Conservation (phyloP, 2,113 vertebrate genomes). For the Balaenoptera acutorostrata region DNA sequence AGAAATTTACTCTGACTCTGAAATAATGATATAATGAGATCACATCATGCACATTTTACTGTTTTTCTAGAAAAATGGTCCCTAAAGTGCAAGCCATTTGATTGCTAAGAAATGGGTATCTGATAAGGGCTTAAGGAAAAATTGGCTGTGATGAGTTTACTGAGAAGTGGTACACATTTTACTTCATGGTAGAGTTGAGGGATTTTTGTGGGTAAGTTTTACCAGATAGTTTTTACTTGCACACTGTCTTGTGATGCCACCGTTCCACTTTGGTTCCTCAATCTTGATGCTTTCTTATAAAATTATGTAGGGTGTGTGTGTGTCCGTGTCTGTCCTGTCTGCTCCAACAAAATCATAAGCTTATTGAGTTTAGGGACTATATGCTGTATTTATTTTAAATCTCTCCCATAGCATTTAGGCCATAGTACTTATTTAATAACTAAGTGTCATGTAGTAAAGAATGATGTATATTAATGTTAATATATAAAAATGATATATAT, state of each 20-base stretch:
- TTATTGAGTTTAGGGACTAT: background rate
- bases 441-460: background rate
- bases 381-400: background rate
- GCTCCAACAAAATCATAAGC: background rate
- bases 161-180: background rate
- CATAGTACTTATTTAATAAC: constrained; percentile 25
- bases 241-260: background rate
- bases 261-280: background rate
- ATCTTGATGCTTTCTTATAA: background rate
- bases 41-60: background rate
- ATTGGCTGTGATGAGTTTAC: background rate
- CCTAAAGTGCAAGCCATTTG: background rate
- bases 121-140: background rate
- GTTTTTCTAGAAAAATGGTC: constrained; percentile 3
- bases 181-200: background rate
- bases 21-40: background rate
- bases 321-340: background rate
- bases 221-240: background rate
- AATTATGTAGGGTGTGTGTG: background rate
- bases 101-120: background rate
- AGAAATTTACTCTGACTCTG: background rate
- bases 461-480: background rate
- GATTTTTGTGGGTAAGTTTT: background rate
- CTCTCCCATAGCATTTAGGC: background rate
- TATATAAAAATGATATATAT: background rate